A percentile compares a stretch with the other conserved stretches of the same genome.
phyloP scores from a whole-genome alignment of 2,888 invertebrate genomes.

The Perizoma flavofasciatum region DNA sequence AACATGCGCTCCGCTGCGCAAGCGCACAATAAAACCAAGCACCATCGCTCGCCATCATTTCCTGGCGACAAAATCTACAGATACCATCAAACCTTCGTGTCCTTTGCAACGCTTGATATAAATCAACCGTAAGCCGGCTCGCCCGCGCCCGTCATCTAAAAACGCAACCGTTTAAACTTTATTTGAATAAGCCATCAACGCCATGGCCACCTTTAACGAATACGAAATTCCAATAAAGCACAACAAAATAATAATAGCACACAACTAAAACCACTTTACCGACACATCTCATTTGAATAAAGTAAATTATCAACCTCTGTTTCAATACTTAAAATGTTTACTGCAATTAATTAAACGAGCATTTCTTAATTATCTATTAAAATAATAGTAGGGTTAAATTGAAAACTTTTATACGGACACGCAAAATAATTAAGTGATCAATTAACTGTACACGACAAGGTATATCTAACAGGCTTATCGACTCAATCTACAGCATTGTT shows the following conservation, averaged over 20 bases:
- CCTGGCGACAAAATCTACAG: constrained; percentile 79
- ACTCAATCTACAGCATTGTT: constrained; percentile 63
- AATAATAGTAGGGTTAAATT: constrained; percentile 78
- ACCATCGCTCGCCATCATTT: constrained; percentile 65
- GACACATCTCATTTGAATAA: constrained; percentile 79
- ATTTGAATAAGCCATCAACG: constrained; percentile 77
- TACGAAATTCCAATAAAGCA: constrained; percentile 78
- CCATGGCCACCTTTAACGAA: constrained; percentile 63
- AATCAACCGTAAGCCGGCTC: constrained; percentile 64
- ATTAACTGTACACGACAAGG: constrained; percentile 73
- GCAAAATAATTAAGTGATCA: constrained; percentile 82
- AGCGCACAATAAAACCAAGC: constrained; percentile 66
- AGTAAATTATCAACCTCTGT: constrained; percentile 67
- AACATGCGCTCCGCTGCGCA: constrained; percentile 62
- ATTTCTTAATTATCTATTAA: constrained; percentile 80
- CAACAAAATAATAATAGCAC: constrained; percentile 80
- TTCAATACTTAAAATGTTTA: constrained; percentile 67
- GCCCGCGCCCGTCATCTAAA: constrained; percentile 47
- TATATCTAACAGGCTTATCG: constrained; percentile 66
- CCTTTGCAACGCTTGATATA: constrained; percentile 63
- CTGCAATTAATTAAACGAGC: constrained; percentile 75
- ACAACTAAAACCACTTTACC: constrained; percentile 73
- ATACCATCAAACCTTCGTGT: constrained; percentile 74
- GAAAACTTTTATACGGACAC: constrained; percentile 73
- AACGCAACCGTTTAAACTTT: constrained; percentile 60